Base-by-base conservation (phyloP, 2,797 vertebrate genomes). In the Rallus crepitans region DNA sequence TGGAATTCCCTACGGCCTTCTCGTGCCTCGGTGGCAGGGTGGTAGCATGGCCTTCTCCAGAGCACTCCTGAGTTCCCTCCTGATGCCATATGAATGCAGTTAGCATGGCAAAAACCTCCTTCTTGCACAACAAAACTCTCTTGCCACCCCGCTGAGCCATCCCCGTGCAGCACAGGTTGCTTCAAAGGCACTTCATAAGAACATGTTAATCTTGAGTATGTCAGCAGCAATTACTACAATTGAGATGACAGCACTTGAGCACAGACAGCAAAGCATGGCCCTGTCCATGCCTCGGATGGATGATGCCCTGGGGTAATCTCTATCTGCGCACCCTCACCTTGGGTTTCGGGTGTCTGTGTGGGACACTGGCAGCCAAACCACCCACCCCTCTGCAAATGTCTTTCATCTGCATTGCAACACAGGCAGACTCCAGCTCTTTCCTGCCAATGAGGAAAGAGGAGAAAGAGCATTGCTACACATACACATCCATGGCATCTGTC, bases 151-250 rank as follows among this genome's bases (percentile, higher is more conserved):
- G 1, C 47, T 11, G 9, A 60, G 48, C 25, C 28, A 42, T 37
- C 33, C 9, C 47, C 40, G 7, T 6, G 10, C 25, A 78, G 37
- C 53, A 56, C 47, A 8, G 53, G 21, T 55, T 65, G 25, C 33
- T 48, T 40, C 65, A 66, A 56, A 78, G 30, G 24, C 23, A 8
- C 19, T n/a, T 12, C 31, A 20, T 17, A 24, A 42, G 53, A 59
- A 21, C 0, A 0, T 11, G 3, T n/a, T 48, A 20, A 27, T 55
- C 52, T 21, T 35, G 11, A 47, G 9, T 12, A 28, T 2, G 1
- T 12, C 52, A 35, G 17, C 52, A 63, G 69, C 37, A 45, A 37
- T 30, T 19, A 33, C 37, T 21, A 52, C 15, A 50, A 70, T 45
- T 81, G 30, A 64, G 39, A 33, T 21, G 63, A n/a, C 56, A 39